These are phyloP conservation scores for Gastrophryne carolinensis DNA, from an alignment of 2,797 vertebrate species.

Conservation along the genomic window DNA sequence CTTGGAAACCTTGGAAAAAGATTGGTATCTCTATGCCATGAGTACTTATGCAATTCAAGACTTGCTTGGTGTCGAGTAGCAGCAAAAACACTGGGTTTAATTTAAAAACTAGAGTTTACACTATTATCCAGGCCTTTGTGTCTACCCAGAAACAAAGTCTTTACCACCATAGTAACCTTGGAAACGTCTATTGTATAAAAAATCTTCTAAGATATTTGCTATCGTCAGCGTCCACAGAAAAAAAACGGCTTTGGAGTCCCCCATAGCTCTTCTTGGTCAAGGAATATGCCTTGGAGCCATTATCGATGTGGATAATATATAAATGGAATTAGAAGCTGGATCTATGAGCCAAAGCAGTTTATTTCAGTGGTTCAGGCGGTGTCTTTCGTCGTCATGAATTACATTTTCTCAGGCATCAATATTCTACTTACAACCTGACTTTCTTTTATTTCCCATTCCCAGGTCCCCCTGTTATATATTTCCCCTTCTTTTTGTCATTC, in stretches of 20 bases:
- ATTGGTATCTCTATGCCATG: too few species aligned
- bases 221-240: neutral
- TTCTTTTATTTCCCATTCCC: slow-evolving; percentile 4
- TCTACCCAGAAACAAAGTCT: too few species aligned
- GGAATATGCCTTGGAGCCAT: neutral
- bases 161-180: too few species aligned
- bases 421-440: neutral
- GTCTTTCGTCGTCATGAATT: neutral
- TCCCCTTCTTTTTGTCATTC: slow-evolving; percentile 14
- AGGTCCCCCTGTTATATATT: neutral
- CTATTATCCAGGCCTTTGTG: too few species aligned
- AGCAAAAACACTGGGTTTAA: too few species aligned
- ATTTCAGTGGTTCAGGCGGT: neutral
- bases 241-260: neutral
- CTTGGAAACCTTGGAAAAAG: too few species aligned
- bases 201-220: neutral
- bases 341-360: neutral
- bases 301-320: neutral
- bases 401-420: neutral
- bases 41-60: too few species aligned
- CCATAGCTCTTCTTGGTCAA: neutral
- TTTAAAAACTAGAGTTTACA: too few species aligned
- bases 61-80: too few species aligned
- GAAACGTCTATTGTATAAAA: neutral
- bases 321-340: neutral